A percentile compares a stretch with the other conserved stretches of the same genome.
These are phyloP conservation scores for Prostheceraeus crozeri DNA, from an alignment of 2,888 invertebrate species.

Conservation along the genomic window DNA sequence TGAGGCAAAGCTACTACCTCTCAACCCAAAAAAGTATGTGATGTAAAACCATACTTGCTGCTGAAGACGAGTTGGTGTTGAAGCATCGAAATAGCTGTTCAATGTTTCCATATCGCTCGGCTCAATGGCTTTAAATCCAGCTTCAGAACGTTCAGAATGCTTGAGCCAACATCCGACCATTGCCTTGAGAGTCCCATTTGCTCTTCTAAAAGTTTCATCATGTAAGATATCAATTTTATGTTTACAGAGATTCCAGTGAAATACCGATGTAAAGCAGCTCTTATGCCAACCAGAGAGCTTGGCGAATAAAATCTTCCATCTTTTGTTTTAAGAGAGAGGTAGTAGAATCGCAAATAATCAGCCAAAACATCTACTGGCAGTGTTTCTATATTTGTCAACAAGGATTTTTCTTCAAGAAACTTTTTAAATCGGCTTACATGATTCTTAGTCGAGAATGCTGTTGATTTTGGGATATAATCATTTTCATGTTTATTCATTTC, in stretches of 20 bases:
- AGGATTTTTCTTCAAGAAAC: constrained; percentile 17
- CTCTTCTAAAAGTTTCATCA: constrained; percentile 26
- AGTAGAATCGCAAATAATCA: constrained; percentile 25
- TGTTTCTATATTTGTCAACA: constrained; percentile 25
- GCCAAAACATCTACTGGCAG: constrained; percentile 25
- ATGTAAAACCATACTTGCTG: constrained; percentile 28
- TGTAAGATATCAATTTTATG: constrained; percentile 23
- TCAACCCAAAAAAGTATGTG: constrained; percentile 25
- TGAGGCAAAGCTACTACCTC: constrained; percentile 26
- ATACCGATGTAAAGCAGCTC: constrained; percentile 22
- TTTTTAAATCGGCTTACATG: constrained; percentile 26
- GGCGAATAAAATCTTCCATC: constrained; percentile 28
- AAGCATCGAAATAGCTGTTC: constrained; percentile 7
- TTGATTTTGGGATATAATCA: constrained; percentile 25
- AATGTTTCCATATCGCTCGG: constrained; percentile 28
- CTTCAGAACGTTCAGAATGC: constrained; percentile 28
- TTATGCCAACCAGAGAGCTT: constrained; percentile 29
- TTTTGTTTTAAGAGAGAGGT: constrained; percentile 25
- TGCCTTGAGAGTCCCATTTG: constrained; percentile 14
- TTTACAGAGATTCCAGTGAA: constrained; percentile 18
- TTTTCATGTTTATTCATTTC: constrained; percentile 28
- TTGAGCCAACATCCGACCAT: constrained; percentile 30
- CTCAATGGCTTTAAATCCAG: constrained; percentile 13
- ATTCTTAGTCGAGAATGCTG: constrained; percentile 22
- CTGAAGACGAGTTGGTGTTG: constrained; percentile 20